Evolutionary conservation across 2,113 vertebrate genomes (phyloP).

Genomic region (Antigone vipio): DNA sequence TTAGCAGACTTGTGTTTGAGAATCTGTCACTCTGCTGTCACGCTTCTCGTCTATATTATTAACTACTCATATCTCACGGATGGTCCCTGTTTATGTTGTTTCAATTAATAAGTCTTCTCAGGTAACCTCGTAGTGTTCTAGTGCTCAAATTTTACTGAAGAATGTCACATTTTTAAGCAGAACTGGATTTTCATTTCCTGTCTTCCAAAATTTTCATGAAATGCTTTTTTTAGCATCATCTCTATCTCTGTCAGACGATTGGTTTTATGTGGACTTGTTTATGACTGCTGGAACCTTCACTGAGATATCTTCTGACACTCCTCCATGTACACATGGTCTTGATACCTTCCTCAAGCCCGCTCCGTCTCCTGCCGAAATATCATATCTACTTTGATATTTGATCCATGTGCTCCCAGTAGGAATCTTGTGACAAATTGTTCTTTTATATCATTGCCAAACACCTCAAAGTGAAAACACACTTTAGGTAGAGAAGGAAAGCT

Average conservation of each 20-base stretch:
- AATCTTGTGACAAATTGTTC: slow-evolving; percentile 66
- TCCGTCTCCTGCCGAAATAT: background rate
- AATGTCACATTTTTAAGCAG: background rate
- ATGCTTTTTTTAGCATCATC: background rate
- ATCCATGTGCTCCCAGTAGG: slow-evolving; percentile 41
- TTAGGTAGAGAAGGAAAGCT: background rate
- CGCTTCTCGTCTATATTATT: background rate
- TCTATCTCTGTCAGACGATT: background rate
- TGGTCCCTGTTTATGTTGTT: background rate
- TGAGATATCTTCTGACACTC: background rate
- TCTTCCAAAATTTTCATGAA: background rate
- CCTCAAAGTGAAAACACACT: slow-evolving; percentile 65
- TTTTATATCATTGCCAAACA: slow-evolving; percentile 60
- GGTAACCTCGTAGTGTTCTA: background rate
- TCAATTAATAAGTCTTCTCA: background rate
- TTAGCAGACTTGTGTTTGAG: background rate
- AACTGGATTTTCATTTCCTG: background rate
- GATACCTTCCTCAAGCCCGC: background rate
- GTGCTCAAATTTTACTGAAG: background rate
- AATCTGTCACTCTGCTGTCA: background rate
- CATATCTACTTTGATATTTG: slow-evolving; percentile 64
- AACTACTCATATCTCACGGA: background rate
- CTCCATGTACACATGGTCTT: background rate
- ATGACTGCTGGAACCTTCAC: background rate
- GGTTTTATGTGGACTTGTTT: background rate